Conservation (phyloP, 1,140 invertebrate species). For the Cydia fagiglandana region DNA sequence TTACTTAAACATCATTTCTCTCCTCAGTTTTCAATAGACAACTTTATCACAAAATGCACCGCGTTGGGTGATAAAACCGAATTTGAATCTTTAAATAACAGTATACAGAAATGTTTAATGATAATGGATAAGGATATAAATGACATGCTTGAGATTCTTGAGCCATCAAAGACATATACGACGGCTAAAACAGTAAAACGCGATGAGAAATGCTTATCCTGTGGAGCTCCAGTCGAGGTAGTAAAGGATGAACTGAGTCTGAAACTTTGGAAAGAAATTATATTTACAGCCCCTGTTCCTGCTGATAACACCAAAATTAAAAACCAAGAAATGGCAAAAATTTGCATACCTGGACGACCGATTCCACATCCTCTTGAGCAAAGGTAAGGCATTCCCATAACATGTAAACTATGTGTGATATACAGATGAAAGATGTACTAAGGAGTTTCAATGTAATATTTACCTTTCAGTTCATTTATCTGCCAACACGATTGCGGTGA, state of each 20-base stretch:
- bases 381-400: not conserved
- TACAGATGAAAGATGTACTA: too few species aligned
- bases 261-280: not conserved
- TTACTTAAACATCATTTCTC: not conserved
- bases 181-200: not conserved
- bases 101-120: not conserved
- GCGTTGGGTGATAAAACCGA: not conserved
- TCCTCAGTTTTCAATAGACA: conserved; percentile 7
- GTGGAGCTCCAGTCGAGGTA: not conserved
- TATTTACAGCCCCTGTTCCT: not conserved
- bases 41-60: not conserved
- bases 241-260: not conserved
- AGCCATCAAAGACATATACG: not conserved
- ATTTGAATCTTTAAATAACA: not conserved
- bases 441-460: not conserved
- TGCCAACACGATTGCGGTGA: not conserved
- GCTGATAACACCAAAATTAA: not conserved
- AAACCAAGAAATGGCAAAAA: not conserved
- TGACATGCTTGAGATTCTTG: not conserved
- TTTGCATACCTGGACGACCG: not conserved
- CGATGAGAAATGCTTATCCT: conserved; percentile 2
- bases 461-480: not conserved
- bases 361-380: conserved; percentile 21
- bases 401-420: not conserved
- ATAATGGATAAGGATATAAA: not conserved